Conservation (phyloP, 1,140 invertebrate species). For the Ephestia elutella region DNA sequence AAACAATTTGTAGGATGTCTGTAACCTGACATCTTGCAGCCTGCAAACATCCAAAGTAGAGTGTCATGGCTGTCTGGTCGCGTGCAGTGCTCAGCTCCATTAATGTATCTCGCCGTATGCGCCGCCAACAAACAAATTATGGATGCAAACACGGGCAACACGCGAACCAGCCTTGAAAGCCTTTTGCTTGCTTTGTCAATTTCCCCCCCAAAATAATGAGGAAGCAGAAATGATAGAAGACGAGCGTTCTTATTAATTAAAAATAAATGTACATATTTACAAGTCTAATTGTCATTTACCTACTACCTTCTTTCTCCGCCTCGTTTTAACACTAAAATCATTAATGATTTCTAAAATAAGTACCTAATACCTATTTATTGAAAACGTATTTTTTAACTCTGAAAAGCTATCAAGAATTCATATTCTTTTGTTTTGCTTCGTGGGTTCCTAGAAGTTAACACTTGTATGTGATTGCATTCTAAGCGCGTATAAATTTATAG, state of each 20-base stretch:
- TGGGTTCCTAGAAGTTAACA: too few species aligned
- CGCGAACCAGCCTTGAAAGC: slow-evolving; percentile 62
- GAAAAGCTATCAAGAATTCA: too few species aligned
- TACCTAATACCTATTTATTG: too few species aligned
- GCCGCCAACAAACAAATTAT: slow-evolving; percentile 71
- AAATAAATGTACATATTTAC: too few species aligned
- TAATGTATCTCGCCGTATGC: slow-evolving; percentile 60
- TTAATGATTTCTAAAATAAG: too few species aligned
- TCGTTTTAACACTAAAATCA: too few species aligned
- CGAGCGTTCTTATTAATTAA: neutral
- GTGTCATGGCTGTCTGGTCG: slow-evolving; percentile 34
- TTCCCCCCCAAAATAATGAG: slow-evolving; percentile 29
- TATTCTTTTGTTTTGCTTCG: too few species aligned
- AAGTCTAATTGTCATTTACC: too few species aligned
- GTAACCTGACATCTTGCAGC: neutral
- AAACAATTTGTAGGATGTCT: neutral
- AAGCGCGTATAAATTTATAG: too few species aligned
- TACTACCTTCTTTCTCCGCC: too few species aligned
- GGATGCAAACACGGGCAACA: slow-evolving; percentile 68
- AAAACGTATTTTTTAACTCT: too few species aligned
- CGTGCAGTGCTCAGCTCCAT: slow-evolving; percentile 58
- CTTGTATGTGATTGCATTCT: too few species aligned
- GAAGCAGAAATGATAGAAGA: slow-evolving; percentile 6
- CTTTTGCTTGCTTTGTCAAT: slow-evolving; percentile 70
- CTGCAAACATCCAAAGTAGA: neutral